Evolutionary conservation across 30 jellyfish, hydroid and myxozoan species (phyloP).

Genomic region (Hydra vulgaris): DNA sequence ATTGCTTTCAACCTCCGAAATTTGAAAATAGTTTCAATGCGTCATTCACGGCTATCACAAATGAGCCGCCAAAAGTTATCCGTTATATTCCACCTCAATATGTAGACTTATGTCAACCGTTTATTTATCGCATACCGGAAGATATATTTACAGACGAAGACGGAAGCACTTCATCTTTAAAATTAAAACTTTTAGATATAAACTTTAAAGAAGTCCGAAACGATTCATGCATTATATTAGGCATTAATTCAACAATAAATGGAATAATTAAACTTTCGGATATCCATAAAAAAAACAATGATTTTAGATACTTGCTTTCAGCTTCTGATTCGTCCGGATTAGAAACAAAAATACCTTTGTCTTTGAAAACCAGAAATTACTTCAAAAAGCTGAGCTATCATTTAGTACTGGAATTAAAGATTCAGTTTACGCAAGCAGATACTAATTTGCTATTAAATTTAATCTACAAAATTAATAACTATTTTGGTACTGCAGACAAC

Average conservation of each 20-base stretch:
- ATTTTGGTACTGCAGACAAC: neutral
- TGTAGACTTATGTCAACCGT: constrained; percentile 21
- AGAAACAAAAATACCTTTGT: constrained; percentile 12
- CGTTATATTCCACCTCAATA: constrained; percentile 14
- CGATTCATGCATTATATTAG: constrained; percentile 31
- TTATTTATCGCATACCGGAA: constrained; percentile 37
- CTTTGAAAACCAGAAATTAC: constrained; percentile 2
- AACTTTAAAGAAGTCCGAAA: neutral
- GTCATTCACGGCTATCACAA: neutral
- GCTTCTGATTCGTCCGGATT: constrained; percentile 38
- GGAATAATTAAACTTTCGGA: constrained; percentile 32
- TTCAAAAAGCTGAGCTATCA: neutral
- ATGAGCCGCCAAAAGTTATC: constrained; percentile 19
- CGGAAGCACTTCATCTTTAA: constrained; percentile 49
- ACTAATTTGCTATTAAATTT: neutral
- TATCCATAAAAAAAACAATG: constrained; percentile 5
- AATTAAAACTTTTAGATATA: constrained; percentile 13
- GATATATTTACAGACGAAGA: constrained; percentile 53
- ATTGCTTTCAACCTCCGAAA: constrained; percentile 13
- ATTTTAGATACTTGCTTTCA: constrained; percentile 1
- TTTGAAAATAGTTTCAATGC: neutral
- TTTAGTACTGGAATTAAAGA: neutral
- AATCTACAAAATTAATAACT: neutral
- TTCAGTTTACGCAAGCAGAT: neutral
- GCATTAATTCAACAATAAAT: constrained; percentile 1